Evolutionary conservation across 2,797 vertebrate genomes (phyloP), one percentile per base, ranked within the genome.

Genomic region (Hippoglossus hippoglossus): DNA sequence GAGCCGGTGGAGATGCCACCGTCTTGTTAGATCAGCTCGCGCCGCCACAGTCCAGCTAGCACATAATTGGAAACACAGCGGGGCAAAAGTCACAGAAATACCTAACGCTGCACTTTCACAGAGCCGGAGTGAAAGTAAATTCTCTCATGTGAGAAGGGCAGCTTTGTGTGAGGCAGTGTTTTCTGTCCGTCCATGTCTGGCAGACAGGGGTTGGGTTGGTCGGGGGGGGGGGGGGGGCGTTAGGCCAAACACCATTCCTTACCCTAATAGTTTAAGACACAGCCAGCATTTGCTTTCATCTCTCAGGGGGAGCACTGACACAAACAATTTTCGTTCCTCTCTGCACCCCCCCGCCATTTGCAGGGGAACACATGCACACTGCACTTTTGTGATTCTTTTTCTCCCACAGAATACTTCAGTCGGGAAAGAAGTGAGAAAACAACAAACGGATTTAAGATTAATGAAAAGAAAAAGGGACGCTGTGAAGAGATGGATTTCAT

Each of bases 231-330:
- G n/a, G 25, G 8, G 47, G 12, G 54, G 36, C 16, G 66, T 44
- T 16, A 31, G 70, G 75, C 71, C 75, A 50, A 77, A 75, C 66
- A 59, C 44, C 24, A 46, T 75, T 76, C 74, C 67, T 89, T 80
- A 80, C 73, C 71, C 72, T 94, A 95, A 94, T 94, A 80, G 88
- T 61, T 92, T 89, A 64, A 89, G 94, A 94, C 93, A 94, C 85
- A 82, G 79, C 67, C 92, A 93, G 90, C 86, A 81, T 94, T 93
- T 85, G 84, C 89, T 93, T 93, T 94, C 92, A 92, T 93, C 90
- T 94, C 93, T 91, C 89, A 75, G 78, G 90, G 91, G 94, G 82
- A 72, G 75, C 73, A 61, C 92, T 94, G 93, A 94, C 93, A 94
- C 89, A 91, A 93, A 88, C 78, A 49, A 94, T 94, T 93, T 89